These are phyloP conservation scores for Eurystomus gularis DNA, from an alignment of 2,113 vertebrate genomes.

Conservation along the genomic window DNA sequence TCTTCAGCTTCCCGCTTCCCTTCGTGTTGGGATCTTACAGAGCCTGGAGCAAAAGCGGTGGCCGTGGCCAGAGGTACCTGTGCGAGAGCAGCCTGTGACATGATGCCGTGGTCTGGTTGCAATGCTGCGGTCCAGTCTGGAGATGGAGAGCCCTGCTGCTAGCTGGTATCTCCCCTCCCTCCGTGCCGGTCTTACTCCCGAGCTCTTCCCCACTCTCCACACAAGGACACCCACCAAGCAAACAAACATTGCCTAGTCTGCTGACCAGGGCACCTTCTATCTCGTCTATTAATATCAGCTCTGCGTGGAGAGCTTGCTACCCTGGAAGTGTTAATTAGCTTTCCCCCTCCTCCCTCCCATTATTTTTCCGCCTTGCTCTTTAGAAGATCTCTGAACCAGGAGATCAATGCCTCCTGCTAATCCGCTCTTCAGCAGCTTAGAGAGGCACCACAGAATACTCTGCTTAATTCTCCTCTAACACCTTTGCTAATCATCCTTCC, in stretches of 20 bases:
- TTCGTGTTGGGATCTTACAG: accelerated
- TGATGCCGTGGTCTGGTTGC: accelerated
- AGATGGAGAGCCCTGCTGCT: not conserved
- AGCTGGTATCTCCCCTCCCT: not conserved
- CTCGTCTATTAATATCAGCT: not conserved
- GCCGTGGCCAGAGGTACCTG: not conserved
- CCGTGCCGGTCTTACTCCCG: not conserved
- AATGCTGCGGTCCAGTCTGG: accelerated
- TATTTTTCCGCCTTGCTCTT: constrained; percentile 22
- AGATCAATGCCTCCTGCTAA: constrained; percentile 63
- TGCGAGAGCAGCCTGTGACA: not conserved
- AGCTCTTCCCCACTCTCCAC: accelerated
- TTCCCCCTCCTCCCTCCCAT: constrained; percentile 37
- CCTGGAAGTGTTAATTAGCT: constrained; percentile 53
- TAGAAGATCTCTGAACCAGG: constrained; percentile 50
- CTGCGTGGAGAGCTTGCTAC: not conserved
- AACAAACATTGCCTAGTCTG: not conserved
- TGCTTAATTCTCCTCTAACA: constrained; percentile 52
- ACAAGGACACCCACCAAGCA: not conserved
- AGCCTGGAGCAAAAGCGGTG: not conserved
- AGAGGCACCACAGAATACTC: constrained; percentile 34
- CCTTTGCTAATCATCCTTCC: constrained; percentile 19
- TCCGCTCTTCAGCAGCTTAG: constrained; percentile 60
- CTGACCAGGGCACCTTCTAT: not conserved
- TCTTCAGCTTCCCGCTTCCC: not conserved